These are phyloP conservation scores for Uromys caudimaculatus DNA, from an alignment of 2,797 vertebrate genomes.

Conservation along the genomic window DNA sequence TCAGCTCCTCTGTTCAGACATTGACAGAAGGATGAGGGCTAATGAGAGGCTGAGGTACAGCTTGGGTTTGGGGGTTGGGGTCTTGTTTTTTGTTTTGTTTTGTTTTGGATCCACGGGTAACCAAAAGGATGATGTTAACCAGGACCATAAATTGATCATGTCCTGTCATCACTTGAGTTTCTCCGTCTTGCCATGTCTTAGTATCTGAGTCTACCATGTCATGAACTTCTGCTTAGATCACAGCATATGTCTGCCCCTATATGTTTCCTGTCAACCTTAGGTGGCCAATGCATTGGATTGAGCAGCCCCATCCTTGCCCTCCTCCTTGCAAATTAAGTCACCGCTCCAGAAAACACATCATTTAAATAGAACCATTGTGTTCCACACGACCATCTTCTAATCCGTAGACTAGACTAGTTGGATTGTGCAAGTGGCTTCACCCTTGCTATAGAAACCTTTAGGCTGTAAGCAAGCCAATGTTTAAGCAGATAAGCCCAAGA, in stretches of 20 bases:
- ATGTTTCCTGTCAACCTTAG: background rate
- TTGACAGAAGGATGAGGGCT: background rate
- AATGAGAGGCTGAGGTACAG: background rate
- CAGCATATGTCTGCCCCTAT: background rate
- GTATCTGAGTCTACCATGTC: background rate
- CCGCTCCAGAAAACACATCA: background rate
- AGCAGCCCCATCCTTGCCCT: too few relatives aligned
- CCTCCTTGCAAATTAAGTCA: background rate
- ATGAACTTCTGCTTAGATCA: background rate
- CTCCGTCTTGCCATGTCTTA: background rate
- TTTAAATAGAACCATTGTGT: background rate
- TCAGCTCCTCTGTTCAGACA: background rate
- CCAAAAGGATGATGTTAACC: background rate
- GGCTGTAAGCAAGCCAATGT: background rate
- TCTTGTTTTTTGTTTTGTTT: background rate
- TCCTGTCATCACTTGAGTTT: background rate
- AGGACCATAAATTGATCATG: background rate
- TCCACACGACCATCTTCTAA: background rate
- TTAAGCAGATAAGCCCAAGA: background rate
- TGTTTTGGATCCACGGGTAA: background rate
- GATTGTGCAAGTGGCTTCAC: background rate
- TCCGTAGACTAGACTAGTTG: conserved; percentile 1
- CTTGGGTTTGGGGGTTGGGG: background rate
- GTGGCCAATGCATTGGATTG: background rate
- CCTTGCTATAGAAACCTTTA: background rate